A percentile compares a stretch with the other conserved stretches of the same genome.
Evolutionary conservation across 2,797 vertebrate genomes (phyloP).

Genomic region (Hippocampus kuda): DNA sequence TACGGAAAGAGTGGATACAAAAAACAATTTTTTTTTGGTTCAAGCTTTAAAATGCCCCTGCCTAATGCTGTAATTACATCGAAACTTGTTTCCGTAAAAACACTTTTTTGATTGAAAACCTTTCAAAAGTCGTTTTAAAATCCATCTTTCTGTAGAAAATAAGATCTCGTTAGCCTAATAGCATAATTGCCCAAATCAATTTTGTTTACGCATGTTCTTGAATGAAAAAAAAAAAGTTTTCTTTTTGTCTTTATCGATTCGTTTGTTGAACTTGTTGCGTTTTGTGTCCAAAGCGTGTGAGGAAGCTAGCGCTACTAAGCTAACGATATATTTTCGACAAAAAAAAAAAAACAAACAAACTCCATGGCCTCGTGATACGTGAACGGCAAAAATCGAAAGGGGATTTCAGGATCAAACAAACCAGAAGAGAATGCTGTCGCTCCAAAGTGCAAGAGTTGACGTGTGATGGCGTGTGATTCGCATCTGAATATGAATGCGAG

Average conservation of each 20-base stretch:
- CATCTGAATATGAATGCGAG: constrained; percentile 8
- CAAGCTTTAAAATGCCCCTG: not conserved
- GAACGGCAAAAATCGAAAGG: not conserved
- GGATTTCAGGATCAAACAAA: not conserved
- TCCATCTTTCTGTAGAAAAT: not conserved
- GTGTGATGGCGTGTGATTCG: constrained; percentile 25
- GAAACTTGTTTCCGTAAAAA: not conserved
- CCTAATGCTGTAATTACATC: not conserved
- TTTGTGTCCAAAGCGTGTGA: too few relatives aligned
- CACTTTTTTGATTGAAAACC: not conserved
- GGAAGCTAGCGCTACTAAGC: too few relatives aligned
- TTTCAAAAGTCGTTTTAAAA: not conserved
- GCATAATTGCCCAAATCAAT: too few relatives aligned
- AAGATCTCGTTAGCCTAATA: not conserved
- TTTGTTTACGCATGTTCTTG: too few relatives aligned
- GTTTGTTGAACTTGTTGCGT: too few relatives aligned
- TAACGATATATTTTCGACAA: too few relatives aligned
- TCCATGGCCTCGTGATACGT: not conserved
- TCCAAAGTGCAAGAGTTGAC: not conserved
- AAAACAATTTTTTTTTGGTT: not conserved
- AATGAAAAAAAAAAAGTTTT: too few relatives aligned
- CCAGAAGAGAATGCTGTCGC: not conserved
- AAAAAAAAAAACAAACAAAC: not conserved
- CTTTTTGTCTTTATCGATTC: too few relatives aligned
- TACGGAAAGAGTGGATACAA: not conserved